Evolutionary conservation across 2,888 invertebrate species (phyloP).

Genomic region (Trachelus iudaicus): DNA sequence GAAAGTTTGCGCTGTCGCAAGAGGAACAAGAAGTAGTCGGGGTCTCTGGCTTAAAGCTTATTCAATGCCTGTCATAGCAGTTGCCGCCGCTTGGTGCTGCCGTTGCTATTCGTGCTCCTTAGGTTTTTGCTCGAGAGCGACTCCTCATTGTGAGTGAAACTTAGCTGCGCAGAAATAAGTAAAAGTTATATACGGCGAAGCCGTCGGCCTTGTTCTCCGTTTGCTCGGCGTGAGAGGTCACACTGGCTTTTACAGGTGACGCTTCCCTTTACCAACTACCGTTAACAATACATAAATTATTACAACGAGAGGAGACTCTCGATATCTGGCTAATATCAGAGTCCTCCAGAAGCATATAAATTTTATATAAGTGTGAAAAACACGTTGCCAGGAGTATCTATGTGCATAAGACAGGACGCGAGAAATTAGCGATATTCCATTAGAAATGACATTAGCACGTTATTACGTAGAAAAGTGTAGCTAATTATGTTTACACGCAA

Average conservation of each 20-base stretch:
- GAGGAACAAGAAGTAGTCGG: neutral
- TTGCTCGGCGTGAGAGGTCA: constrained; percentile 34
- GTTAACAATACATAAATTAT: neutral
- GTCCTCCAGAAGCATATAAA: neutral
- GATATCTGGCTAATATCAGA: neutral
- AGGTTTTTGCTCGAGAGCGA: neutral
- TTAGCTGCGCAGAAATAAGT: constrained; percentile 47
- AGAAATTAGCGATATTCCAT: neutral
- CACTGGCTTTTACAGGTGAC: constrained; percentile 13
- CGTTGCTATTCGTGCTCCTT: neutral
- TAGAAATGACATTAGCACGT: neutral
- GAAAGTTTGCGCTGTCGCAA: neutral
- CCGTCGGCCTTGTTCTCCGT: constrained; percentile 50
- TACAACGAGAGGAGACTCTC: neutral
- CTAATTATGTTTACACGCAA: neutral
- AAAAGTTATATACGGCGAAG: constrained; percentile 46
- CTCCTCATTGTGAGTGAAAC: constrained; percentile 32
- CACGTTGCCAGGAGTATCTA: neutral
- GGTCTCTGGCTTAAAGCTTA: neutral
- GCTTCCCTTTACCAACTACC: neutral
- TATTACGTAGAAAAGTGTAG: neutral
- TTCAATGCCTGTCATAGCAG: neutral
- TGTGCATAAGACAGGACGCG: neutral
- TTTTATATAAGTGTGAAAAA: neutral
- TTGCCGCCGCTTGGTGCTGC: neutral